A percentile compares a stretch with the other conserved stretches of the same genome.
Evolutionary conservation across 2,888 invertebrate species (phyloP).

Genomic region (Harpalus rufipes): DNA sequence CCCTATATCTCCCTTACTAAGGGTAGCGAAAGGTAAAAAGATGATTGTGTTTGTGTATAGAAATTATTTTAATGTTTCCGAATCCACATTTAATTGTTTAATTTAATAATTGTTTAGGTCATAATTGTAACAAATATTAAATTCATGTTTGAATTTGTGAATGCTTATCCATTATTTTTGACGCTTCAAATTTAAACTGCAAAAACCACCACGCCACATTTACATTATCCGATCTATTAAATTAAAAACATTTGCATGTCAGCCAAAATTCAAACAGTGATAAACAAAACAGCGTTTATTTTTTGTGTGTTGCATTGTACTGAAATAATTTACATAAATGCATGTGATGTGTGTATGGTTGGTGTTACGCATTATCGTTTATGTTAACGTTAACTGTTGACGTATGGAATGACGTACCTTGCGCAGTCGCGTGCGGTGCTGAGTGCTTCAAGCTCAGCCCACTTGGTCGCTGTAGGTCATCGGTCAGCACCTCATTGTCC

Average conservation of each 20-base stretch:
- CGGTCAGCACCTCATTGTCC: conserved; percentile 70
- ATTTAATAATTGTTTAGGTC: too few species aligned
- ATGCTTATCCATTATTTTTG: not conserved
- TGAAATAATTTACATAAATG: not conserved
- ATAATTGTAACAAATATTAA: too few species aligned
- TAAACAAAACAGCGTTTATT: not conserved
- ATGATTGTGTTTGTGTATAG: too few species aligned
- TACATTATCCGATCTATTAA: not conserved
- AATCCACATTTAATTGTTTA: too few species aligned
- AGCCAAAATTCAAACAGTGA: not conserved
- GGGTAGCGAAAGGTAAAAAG: too few species aligned
- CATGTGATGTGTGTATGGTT: not conserved
- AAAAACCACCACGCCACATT: not conserved
- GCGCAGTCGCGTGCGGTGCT: conserved; percentile 70
- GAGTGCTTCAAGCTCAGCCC: conserved; percentile 75
- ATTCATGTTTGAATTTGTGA: not conserved
- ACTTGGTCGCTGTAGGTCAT: conserved; percentile 73
- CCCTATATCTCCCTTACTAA: too few species aligned
- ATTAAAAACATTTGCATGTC: conserved; percentile 1
- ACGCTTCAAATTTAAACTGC: not conserved
- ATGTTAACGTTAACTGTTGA: not conserved
- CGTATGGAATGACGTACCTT: conserved; percentile 34
- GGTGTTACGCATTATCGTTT: too few species aligned
- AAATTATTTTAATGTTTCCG: too few species aligned
- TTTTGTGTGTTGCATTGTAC: not conserved